Percentiles rank a stretch among this genome's conserved stretches.
These are phyloP conservation scores for Heliconius hortense DNA, from an alignment of 2,888 invertebrate genomes.

Conservation along the genomic window DNA sequence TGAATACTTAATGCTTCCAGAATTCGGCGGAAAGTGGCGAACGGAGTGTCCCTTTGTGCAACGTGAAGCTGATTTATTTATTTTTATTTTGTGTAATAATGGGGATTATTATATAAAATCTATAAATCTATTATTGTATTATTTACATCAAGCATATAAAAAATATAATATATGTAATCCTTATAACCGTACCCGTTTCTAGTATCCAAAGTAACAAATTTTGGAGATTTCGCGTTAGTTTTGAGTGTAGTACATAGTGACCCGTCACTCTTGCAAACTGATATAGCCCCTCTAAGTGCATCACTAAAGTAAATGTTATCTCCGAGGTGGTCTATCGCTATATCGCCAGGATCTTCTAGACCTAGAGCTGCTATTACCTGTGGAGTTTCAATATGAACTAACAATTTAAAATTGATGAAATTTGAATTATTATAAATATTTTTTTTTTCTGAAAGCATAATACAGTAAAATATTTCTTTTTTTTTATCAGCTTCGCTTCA, in stretches of 20 bases:
- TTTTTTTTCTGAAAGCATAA: background rate
- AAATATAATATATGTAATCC: background rate
- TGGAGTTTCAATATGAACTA: background rate
- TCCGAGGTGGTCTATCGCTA: constrained; percentile 90
- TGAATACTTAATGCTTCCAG: no score
- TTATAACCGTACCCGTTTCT: constrained; percentile 78
- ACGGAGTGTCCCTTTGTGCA: no score
- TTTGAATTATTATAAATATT: no score
- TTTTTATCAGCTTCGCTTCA: no score
- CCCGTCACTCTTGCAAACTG: constrained; percentile 87
- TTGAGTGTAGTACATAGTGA: constrained; percentile 84
- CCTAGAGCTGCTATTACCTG: constrained; percentile 85
- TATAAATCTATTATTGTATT: no score
- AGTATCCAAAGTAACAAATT: constrained; percentile 87
- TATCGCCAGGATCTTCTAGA: constrained; percentile 86
- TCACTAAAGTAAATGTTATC: constrained; percentile 93
- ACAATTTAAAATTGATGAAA: background rate
- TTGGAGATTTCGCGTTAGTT: constrained; percentile 83
- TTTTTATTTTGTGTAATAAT: no score
- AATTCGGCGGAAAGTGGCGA: no score
- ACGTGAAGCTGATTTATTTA: no score
- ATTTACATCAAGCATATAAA: background rate
- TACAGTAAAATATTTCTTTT: background rate
- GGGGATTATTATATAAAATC: no score
- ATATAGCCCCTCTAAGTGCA: constrained; percentile 85